Conservation (phyloP, 2,888 invertebrate genomes). For the Sepioteuthis lessoniana region DNA sequence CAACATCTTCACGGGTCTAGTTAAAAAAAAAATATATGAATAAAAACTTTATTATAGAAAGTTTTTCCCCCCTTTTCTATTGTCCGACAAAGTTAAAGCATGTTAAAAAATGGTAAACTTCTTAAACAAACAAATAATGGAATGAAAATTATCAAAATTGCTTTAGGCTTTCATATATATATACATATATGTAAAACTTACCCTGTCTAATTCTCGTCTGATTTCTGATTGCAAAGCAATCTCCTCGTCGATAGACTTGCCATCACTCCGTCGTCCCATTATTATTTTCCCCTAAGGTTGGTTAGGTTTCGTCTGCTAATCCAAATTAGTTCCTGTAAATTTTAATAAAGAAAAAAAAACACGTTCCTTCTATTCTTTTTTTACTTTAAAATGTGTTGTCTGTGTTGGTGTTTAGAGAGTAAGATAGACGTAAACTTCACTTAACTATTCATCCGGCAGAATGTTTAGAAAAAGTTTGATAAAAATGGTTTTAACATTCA, state of each 20-base stretch:
- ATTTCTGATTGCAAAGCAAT: slow-evolving; percentile 43
- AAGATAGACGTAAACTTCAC: background rate
- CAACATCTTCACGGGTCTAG: too few species aligned
- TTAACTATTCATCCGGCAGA: background rate
- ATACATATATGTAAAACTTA: too few species aligned
- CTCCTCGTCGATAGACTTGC: background rate
- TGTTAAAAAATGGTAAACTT: too few species aligned
- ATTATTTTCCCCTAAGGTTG: background rate
- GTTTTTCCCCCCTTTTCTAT: too few species aligned
- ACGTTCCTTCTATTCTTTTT: background rate
- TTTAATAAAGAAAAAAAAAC: background rate
- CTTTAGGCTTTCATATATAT: too few species aligned
- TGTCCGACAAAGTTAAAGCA: too few species aligned
- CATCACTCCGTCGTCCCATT: background rate
- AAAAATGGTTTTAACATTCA: background rate
- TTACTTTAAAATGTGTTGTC: too few species aligned
- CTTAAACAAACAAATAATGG: too few species aligned
- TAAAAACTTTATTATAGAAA: too few species aligned
- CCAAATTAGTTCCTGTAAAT: background rate
- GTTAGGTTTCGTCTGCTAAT: background rate
- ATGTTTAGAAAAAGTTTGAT: background rate
- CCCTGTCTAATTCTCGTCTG: slow-evolving; percentile 35
- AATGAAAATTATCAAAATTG: too few species aligned
- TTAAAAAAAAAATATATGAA: too few species aligned
- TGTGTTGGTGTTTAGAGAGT: background rate